Evolutionary conservation across 1,140 invertebrate species (phyloP), one percentile per base, ranked within the genome.

Genomic region (Monochamus saltuarius): DNA sequence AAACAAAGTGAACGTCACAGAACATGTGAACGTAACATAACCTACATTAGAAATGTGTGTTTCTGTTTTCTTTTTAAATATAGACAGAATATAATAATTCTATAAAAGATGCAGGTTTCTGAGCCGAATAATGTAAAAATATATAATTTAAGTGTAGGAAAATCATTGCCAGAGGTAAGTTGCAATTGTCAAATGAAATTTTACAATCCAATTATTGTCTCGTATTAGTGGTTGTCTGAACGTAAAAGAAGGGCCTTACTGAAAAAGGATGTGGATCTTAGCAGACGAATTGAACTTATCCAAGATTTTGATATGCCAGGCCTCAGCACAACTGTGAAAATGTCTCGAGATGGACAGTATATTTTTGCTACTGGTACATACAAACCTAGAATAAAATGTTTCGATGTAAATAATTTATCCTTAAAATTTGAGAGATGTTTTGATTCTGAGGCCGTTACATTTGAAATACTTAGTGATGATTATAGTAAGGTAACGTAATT

Each of bases 241-340:
- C 82, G 89, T 73, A 95, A 96, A 78, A 87, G 89, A 74, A 82
- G 94, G 68, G 84, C 85, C 10, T 77, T 98, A 61, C 81, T 94
- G 46, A 94, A 95, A 69, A 95, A 95, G 77, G 90, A 97, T 89
- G 86, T 91, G 47, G 94, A 96, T 74, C 83, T 97, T 37, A 83
- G 93, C 62, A 84, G 89, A 66, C 81, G 94, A 72, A 97, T 99
- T 64, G 92, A 99, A 77, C 83, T 99, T 13, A 94, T 99, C 69
- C 97, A 99, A 80, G 97, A 99, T 75, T 99, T 99, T 85, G 93
- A 97, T 66, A 99, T 99, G 97, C 97, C 97, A 54, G 92, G 86
- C 59, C 82, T 99, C 1, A 97, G 94, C 72, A 91, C 87, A 38
- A 87, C 85, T 39, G 84, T 99, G 40, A 83, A 85, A 75, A 82